These are phyloP conservation scores for Molossus molossus DNA, from an alignment of 2,797 vertebrate species.

Conservation along the genomic window DNA sequence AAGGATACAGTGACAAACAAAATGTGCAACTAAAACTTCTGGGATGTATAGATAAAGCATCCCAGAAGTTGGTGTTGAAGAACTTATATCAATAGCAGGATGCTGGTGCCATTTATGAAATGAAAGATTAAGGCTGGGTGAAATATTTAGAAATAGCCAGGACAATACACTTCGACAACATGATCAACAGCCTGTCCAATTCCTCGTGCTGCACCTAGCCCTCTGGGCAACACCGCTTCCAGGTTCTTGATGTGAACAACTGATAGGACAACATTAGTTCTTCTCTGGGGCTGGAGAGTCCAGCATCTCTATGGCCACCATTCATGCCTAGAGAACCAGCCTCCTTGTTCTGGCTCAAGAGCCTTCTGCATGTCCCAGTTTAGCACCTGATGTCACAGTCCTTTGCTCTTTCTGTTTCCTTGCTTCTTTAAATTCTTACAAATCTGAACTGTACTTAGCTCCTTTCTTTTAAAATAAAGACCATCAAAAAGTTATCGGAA, in stretches of 20 bases:
- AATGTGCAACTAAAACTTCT: background rate
- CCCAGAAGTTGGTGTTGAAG: background rate
- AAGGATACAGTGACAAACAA: background rate
- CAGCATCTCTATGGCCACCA: background rate
- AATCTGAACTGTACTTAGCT: background rate
- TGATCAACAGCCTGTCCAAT: background rate
- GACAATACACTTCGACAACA: background rate
- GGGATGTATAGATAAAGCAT: background rate
- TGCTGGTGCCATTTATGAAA: background rate
- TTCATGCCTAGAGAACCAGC: no score
- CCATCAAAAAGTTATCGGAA: constrained; percentile 12
- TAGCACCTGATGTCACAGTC: background rate
- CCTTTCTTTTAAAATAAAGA: constrained; percentile 24
- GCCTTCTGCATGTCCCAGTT: background rate
- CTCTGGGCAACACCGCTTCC: background rate
- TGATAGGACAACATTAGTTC: background rate
- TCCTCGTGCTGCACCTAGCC: background rate
- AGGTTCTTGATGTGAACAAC: background rate
- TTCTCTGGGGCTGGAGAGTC: background rate
- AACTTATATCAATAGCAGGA: background rate
- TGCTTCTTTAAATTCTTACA: background rate
- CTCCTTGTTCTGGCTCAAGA: background rate
- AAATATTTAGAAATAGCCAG: background rate
- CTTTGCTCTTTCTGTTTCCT: no score
- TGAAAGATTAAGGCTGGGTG: background rate